Base-by-base conservation (phyloP, 2,797 vertebrate genomes). In the Florisuga fusca region DNA sequence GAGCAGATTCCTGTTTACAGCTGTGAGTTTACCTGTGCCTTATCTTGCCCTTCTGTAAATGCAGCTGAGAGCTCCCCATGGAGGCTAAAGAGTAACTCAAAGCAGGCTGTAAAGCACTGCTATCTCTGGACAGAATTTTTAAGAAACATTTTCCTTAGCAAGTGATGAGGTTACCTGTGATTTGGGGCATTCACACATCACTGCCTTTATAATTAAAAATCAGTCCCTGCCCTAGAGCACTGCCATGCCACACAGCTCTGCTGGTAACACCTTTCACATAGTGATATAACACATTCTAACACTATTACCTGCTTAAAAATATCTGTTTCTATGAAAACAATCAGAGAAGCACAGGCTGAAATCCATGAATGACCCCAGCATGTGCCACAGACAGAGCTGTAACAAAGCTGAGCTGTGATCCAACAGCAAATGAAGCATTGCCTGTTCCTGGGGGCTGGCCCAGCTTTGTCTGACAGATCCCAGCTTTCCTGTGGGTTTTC, bases 371-470 rank as follows among this genome's bases (percentile, higher is more conserved):
- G 88, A 76, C 86, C 88, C 69, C 62, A 77, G 87, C 67, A 55
- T 6, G 38, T 79, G 87, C 48, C 45, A 43, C 0, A 69, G 69
- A 72, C 62, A 54, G 62, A 79, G 77, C 74, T 77, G 72, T 20
- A 85, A 45, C 87, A 69, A 58, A 93, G 62, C 67, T 73, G 69
- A 36, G 53, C 55, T 95, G 94, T 76, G 83, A 88, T 86, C 76
- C 0, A 1, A 48, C 54, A 59, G 55, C 80, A 86, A 84, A 81
- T 4, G 19, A 46, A 58, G 63, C 20, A 31, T 2, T 58, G 58
- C 83, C 71, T 50, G 15, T 16, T 86, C 67, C 69, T 33, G 19
- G 33, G 83, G 90, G 48, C 55, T 76, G n/a, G 31, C 75, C 53
- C 74, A 67, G 54, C 57, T 73, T 78, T 55, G 53, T 22, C 69